A percentile compares a stretch with the other conserved stretches of the same genome.
phyloP scores from a whole-genome alignment of 2,797 vertebrate genomes.

The Cirrhinus mrigala region DNA sequence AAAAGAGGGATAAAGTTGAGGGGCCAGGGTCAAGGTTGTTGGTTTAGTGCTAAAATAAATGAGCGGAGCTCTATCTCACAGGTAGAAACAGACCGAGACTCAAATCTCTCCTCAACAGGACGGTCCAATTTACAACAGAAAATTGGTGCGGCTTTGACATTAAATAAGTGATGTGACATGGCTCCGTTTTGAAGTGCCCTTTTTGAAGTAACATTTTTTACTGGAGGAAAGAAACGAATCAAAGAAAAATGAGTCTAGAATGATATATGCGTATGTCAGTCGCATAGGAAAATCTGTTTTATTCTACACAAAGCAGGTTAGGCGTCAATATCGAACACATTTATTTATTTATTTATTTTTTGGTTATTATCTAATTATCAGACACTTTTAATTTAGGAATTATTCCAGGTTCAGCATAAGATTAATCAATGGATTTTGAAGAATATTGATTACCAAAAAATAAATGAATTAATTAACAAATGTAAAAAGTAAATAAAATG shows the following conservation, averaged over 20 bases:
- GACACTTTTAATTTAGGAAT: no score
- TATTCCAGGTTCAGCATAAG: neutral
- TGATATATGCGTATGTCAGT: neutral
- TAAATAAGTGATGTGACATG: neutral
- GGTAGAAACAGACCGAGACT: neutral
- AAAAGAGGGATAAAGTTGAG: neutral
- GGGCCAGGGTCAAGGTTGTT: neutral
- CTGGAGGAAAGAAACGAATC: no score
- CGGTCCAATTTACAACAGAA: neutral
- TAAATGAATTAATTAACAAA: neutral
- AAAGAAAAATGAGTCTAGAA: neutral
- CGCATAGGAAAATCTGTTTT: neutral
- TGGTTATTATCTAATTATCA: neutral
- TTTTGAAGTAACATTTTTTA: neutral
- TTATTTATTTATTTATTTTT: no score
- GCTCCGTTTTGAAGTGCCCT: neutral
- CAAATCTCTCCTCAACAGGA: neutral
- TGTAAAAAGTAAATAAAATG: no score
- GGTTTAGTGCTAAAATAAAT: conserved; percentile 1
- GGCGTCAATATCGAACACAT: no score
- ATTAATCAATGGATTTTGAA: neutral
- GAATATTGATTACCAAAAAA: neutral
- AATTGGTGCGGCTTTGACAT: neutral
- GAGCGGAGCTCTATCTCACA: neutral
- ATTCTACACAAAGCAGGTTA: no score